Evolutionary conservation across 2,888 invertebrate species (phyloP), one percentile per base, ranked within the genome.

Genomic region (Spilosoma lubricipeda): DNA sequence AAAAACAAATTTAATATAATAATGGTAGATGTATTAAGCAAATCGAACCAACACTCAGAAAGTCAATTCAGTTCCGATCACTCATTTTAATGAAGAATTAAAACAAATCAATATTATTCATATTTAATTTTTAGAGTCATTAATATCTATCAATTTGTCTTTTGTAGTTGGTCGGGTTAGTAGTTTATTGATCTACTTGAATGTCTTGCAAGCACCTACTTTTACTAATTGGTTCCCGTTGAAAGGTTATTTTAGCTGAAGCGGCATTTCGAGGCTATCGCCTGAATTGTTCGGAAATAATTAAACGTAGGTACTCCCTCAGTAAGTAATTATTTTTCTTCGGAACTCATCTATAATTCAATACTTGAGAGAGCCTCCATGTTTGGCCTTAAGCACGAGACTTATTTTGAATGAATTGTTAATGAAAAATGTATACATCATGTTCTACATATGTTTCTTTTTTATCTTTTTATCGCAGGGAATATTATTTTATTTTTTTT

Each of bases 201-300:
- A 85, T 83, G 86, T 82, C 86, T 87, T 88, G 90, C 86, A 86
- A 83, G 83, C 86, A 86, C 87, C 89, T 90, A 90, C 89, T 90
- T 89, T 88, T 87, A 86, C 89, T 92, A 92, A 93, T 93, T 92
- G 92, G 90, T 91, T 89, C 82, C 78, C 85, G 86, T 68, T 87
- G 88, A 92, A 90, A 91, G 89, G 89, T 88, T 87, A 88, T 87
- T 88, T 90, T 83, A 84, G 81, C 76, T 71, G 79, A 72, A 73
- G 75, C 82, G 85, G 86, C 85, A 86, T 89, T 90, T 88, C 82
- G 86, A 84, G 77, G 79, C 83, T 82, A 81, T 82, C 82, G 81
- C 85, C 83, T 80, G 86, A 85, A 88, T 87, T 87, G 87, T 87
- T 90, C 86, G 82, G 85, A 88, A 91, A 90, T 91, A 90, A 91